Evolutionary conservation across 2,797 vertebrate genomes (phyloP), one percentile per base, ranked within the genome.

Genomic region (Halcyon leucocephala): DNA sequence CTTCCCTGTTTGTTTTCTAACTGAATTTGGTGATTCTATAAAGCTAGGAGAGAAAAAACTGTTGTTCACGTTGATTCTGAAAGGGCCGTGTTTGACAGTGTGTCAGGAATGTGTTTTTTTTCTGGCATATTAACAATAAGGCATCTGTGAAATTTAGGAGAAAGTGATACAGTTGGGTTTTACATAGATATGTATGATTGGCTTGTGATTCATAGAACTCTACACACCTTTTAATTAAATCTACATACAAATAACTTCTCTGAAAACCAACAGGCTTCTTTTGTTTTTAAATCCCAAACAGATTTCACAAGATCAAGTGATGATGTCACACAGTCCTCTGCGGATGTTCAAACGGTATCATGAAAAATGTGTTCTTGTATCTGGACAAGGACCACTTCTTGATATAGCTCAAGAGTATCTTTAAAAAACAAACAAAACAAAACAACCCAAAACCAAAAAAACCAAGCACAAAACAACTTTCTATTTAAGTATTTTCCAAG

Each of bases 381-480:
- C 99, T 6, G 99, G 99, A 82, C 99, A 99, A 96, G 99, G 99
- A 28, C 99, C 99, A 0, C 97, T 99, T 87, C 97, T 97, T 26
- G 98, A 99, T 73, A 99, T 99, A 37, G 99, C 99, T 85, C 98
- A 97, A 82, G 98, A 98, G 99, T 99, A 99, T 99, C 99, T 98
- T 98, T 98, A 60, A 5, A 12, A 74, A 73, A 72, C 42, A 48
- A 25, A 49, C 14, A 48, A 42, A 35, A 35, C 35, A 35, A 60
- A 60, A 48, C 22, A 51, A 16, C 49, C 14, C 26, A 14, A 51
- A 51, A 16, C 9, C 7, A 28, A 51, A 28, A 51, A 51, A 51
- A 28, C 3, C 19, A 44, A 46, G 22, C 28, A 1, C 3, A 22
- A n/a, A 64, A 8, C 12, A 42, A 11, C 31, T 77, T 84, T 48